phyloP scores from a whole-genome alignment of 2,797 vertebrate genomes.

The Pyrocephalus nanus region DNA sequence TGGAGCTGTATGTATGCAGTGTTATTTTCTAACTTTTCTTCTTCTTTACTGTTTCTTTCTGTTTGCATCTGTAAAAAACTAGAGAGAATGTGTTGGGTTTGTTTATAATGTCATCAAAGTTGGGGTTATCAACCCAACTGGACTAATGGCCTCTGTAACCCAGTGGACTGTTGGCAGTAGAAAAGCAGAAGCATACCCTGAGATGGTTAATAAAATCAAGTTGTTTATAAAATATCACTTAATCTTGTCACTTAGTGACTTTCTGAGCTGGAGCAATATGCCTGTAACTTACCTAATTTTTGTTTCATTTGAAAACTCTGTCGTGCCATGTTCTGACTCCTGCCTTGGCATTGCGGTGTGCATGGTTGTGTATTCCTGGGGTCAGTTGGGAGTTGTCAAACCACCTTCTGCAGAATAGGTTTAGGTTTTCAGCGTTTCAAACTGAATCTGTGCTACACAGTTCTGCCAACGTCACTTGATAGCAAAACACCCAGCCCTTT shows the following conservation, averaged over 20 bases:
- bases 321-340: background rate
- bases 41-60: background rate
- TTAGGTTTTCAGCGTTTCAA: background rate
- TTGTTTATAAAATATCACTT: background rate
- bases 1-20: background rate
- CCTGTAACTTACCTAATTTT: background rate
- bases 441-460: fast-evolving
- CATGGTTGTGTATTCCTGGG: background rate
- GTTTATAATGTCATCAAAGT: background rate
- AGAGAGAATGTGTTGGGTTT: background rate
- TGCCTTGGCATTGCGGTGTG: fast-evolving
- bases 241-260: background rate
- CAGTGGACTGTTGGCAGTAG: background rate
- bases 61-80: background rate
- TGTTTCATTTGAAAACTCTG: background rate
- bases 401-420: background rate
- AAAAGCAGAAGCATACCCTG: background rate
- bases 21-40: background rate
- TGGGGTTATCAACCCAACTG: background rate
- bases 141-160: background rate
- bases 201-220: background rate
- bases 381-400: background rate
- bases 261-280: background rate
- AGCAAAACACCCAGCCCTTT: background rate
- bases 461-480: fast-evolving